Base-by-base conservation (phyloP, 2,797 vertebrate species). In the Pelodytes ibericus region DNA sequence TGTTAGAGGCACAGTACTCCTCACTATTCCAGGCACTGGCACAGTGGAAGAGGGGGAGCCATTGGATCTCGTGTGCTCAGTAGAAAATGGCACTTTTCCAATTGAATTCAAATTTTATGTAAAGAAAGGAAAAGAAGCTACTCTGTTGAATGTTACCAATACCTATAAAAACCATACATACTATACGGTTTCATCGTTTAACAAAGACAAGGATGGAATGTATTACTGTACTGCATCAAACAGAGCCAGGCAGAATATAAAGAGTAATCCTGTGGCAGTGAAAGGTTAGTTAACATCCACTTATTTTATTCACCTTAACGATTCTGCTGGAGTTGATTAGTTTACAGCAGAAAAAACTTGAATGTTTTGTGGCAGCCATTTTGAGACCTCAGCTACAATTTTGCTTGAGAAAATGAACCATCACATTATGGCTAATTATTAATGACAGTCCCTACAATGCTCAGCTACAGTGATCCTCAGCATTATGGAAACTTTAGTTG, bases 191-290 rank as follows among this genome's bases (percentile, higher is more conserved):
- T 0, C 8, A 0, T 8, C 77, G 0, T 84, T 87, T 58, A 88
- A 73, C 47, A 88, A 81, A 58, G 72, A 88, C 27, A 82, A 91
- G 5, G 83, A 87, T 0, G 92, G 91, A 2, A 78, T 63, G 0
- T 93, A 92, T 60, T 89, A 86, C 20, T 93, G 92, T 16, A 26
- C 39, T 0, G 92, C 89, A 27, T 88, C 81, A 2, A 93, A 93
- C 79, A 70, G 78, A 81, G 91, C 89, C 66, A 86, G 71, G 0
- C 0, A 4, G 3, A 2, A 16, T 0, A 68, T 81, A 72, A 75
- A 15, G 44, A 92, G 91, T 83, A 82, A 1, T 0, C 8, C 13
- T 0, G 39, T 88, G 33, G 79, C 73, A 0, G 80, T 91, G 78
- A 90, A 2, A 69, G 89, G 92, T 92, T 81, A 87, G 88, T 67